These are phyloP conservation scores for Trichonephila clavata DNA, from an alignment of 1,140 invertebrate genomes.

Conservation along the genomic window DNA sequence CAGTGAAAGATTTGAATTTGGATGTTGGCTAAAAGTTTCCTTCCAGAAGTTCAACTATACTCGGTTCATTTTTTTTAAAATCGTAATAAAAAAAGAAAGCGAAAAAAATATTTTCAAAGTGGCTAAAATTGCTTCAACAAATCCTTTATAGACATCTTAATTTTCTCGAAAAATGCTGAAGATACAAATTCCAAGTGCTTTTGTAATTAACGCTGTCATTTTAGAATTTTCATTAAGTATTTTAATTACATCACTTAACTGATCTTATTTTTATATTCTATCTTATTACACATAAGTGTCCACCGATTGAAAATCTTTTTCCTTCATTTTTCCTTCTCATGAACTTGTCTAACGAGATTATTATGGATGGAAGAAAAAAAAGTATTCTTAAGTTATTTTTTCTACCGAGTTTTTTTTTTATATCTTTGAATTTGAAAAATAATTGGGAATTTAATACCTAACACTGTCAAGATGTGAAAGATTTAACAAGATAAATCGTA, in stretches of 20 bases:
- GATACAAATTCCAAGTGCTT: neutral
- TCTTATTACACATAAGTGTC: neutral
- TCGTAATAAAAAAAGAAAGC: too few species aligned
- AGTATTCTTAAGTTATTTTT: neutral
- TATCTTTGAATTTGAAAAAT: neutral
- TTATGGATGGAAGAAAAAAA: neutral
- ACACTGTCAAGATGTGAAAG: neutral
- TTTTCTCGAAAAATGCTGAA: neutral
- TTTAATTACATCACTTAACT: slow-evolving; percentile 17
- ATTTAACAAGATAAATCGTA: neutral
- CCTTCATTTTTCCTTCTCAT: neutral
- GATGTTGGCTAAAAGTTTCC: too few species aligned
- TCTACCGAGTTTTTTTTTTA: neutral
- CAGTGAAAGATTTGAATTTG: too few species aligned
- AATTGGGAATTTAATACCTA: slow-evolving; percentile 5
- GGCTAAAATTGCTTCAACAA: neutral
- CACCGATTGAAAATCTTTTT: neutral
- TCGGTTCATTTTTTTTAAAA: too few species aligned
- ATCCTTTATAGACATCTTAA: neutral
- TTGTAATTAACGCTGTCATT: slow-evolving; percentile 27
- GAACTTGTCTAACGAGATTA: neutral
- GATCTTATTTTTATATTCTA: neutral
- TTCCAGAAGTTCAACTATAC: too few species aligned
- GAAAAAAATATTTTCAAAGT: neutral
- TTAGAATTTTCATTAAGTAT: neutral